These are phyloP conservation scores for Aleiodes leptofemur DNA, from an alignment of 2,888 invertebrate genomes.

Conservation along the genomic window DNA sequence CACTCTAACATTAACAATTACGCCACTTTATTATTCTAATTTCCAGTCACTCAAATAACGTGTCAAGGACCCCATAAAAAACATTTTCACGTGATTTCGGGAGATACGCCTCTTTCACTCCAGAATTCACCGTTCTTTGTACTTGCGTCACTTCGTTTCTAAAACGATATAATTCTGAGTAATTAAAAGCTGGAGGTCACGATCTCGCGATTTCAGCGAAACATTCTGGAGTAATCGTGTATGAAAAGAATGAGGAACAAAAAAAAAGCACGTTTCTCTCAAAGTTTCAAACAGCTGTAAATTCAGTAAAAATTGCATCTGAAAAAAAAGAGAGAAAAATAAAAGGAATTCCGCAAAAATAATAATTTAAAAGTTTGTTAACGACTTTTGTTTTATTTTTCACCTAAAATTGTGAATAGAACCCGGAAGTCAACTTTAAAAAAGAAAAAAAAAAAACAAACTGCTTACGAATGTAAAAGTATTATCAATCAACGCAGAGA, in stretches of 20 bases:
- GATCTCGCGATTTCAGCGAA: conserved; percentile 14
- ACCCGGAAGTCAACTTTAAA: neutral
- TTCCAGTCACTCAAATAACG: too few relatives aligned
- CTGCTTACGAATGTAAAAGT: conserved; percentile 8
- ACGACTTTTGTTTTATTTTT: neutral
- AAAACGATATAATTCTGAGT: neutral
- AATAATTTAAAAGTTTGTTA: too few relatives aligned
- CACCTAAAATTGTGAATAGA: neutral
- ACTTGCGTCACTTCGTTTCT: too few relatives aligned
- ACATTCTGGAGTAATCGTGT: conserved; percentile 21
- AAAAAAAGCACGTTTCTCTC: neutral
- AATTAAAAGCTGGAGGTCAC: conserved; percentile 16
- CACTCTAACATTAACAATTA: too few relatives aligned
- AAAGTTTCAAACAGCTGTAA: conserved; percentile 11
- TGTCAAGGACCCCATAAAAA: too few relatives aligned
- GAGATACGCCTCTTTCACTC: too few relatives aligned
- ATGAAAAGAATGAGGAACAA: neutral
- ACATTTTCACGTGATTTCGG: too few relatives aligned
- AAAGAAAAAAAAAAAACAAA: neutral
- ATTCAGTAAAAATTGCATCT: neutral
- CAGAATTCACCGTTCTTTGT: too few relatives aligned
- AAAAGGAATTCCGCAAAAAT: too few relatives aligned
- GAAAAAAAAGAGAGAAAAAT: neutral
- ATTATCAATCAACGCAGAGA: conserved; percentile 1
- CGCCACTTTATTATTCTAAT: too few relatives aligned